Percentiles rank a stretch among this genome's conserved stretches.
Evolutionary conservation across 2,888 invertebrate species (phyloP).

Genomic region (Chorisops tibialis): DNA sequence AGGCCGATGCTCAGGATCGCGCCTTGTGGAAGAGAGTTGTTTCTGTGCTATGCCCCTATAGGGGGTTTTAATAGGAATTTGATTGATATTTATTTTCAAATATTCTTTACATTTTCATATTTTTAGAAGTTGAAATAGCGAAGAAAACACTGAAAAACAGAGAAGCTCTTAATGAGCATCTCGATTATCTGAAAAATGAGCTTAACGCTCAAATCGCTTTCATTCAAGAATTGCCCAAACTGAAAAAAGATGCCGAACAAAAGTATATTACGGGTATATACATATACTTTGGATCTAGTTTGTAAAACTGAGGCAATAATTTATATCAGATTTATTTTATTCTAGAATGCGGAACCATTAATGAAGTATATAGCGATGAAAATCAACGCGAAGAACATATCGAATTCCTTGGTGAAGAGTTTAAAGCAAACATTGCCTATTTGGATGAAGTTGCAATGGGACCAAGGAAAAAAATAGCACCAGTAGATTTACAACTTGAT

Average conservation of each 20-base stretch:
- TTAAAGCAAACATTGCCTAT: not conserved
- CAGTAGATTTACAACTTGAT: not conserved
- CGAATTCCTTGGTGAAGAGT: constrained; percentile 3
- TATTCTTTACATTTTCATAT: too few species aligned
- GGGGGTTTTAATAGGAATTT: too few species aligned
- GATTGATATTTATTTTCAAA: not conserved
- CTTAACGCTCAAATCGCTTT: constrained; percentile 3
- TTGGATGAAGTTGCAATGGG: not conserved
- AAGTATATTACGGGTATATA: not conserved
- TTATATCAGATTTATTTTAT: not conserved
- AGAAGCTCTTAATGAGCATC: not conserved
- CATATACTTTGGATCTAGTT: not conserved
- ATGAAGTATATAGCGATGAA: not conserved
- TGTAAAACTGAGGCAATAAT: not conserved
- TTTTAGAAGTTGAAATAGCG: not conserved
- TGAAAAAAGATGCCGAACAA: not conserved
- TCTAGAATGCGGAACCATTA: not conserved
- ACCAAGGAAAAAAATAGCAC: not conserved
- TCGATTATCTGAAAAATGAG: not conserved
- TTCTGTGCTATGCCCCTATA: too few species aligned
- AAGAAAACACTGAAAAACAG: not conserved
- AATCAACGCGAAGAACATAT: not conserved
- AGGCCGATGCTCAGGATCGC: too few species aligned
- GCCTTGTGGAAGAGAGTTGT: too few species aligned
- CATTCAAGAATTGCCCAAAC: not conserved